Evolutionary conservation across 2,113 vertebrate species (phyloP).

Genomic region (Melanocharis versteri): DNA sequence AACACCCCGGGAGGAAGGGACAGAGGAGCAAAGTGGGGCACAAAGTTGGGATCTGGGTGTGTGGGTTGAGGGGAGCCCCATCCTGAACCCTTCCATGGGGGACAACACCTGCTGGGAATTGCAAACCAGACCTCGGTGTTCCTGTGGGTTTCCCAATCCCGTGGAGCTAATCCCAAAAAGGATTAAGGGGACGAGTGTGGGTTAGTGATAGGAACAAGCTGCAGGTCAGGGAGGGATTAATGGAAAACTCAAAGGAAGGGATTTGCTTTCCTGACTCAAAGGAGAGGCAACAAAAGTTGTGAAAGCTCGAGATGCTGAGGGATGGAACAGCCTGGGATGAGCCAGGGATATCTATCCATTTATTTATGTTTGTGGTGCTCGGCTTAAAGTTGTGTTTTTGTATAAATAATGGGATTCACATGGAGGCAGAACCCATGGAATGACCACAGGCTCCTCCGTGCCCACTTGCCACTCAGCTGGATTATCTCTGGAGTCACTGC

Average conservation of each 20-base stretch:
- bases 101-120: background rate
- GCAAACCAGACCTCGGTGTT: background rate
- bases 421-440: background rate
- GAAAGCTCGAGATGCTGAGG: background rate
- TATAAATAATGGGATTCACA: background rate
- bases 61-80: fast-evolving
- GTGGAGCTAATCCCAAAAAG: background rate
- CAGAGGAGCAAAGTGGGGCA: background rate
- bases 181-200: background rate
- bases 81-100: background rate
- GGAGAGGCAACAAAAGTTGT: background rate
- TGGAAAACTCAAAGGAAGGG: background rate
- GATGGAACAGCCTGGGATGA: background rate
- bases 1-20: background rate
- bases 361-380: background rate
- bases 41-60: background rate
- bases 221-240: constrained; percentile 20
- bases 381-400: background rate
- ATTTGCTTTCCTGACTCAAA: constrained; percentile 6
- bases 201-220: constrained; percentile 5
- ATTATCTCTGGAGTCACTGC: background rate
- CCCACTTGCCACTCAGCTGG: background rate
- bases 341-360: background rate
- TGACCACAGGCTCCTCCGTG: background rate
- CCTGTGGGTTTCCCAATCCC: background rate